Evolutionary conservation across 2,113 vertebrate genomes (phyloP).

Genomic region (Misgurnus anguillicaudatus): DNA sequence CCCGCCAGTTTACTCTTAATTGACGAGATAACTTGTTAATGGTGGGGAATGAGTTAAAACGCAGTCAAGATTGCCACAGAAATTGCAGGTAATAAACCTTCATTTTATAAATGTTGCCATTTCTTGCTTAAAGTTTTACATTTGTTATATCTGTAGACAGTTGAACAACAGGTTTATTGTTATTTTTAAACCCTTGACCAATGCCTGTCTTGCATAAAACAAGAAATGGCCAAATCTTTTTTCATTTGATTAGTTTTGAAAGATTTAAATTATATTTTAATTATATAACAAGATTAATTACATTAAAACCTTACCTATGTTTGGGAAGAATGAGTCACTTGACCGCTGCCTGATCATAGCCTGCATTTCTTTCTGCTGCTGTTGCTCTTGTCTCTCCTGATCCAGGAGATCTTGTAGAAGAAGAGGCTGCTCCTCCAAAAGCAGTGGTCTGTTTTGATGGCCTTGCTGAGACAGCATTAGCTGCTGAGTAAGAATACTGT

Average conservation of each 20-base stretch:
- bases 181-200: no score
- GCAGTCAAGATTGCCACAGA: background rate
- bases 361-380: slow-evolving; percentile 98
- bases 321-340: slow-evolving; percentile 82
- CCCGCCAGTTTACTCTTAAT: no score
- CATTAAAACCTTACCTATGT: slow-evolving; percentile 84
- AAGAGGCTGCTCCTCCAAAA: slow-evolving; percentile 93
- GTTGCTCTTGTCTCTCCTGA: slow-evolving; percentile 96
- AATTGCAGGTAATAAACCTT: background rate
- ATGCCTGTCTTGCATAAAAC: no score
- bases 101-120: no score
- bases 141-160: no score
- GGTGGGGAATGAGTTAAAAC: background rate
- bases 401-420: slow-evolving; percentile 96
- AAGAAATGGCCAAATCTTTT: no score
- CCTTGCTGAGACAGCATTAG: slow-evolving; percentile 74
- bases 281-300: no score
- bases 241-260: no score
- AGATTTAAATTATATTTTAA: no score
- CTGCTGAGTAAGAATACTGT: slow-evolving; percentile 70
- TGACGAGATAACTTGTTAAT: background rate
- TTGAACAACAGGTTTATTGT: no score
- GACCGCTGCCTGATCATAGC: slow-evolving; percentile 91
- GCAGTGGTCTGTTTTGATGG: slow-evolving; percentile 82
- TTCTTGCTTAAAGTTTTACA: no score